These are phyloP conservation scores for Tethea ocularis DNA, from an alignment of 2,888 invertebrate genomes.

Conservation along the genomic window DNA sequence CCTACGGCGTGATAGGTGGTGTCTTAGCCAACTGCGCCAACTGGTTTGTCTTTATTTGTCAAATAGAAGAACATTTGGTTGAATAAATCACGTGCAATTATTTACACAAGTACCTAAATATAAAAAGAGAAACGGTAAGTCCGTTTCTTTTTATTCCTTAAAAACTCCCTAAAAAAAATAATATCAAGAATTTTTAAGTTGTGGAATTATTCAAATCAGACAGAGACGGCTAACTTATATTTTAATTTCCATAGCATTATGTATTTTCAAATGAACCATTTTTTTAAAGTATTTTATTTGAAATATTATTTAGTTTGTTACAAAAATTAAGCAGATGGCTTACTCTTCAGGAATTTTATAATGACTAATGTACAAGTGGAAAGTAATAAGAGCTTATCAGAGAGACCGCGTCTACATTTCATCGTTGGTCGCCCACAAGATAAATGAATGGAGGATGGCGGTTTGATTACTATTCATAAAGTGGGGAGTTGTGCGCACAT, in stretches of 20 bases:
- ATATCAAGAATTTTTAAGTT: not conserved
- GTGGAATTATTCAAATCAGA: not conserved
- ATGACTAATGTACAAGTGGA: slow-evolving; percentile 59
- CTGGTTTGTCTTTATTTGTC: too few relatives aligned
- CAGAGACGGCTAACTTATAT: slow-evolving; percentile 5
- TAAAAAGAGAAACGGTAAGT: not conserved
- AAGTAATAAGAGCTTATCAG: slow-evolving; percentile 63
- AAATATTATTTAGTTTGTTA: slow-evolving; percentile 27
- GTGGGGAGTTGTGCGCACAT: slow-evolving; percentile 55
- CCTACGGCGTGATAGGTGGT: too few relatives aligned
- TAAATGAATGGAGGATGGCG: slow-evolving; percentile 62
- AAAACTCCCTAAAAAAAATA: not conserved
- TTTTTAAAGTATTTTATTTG: slow-evolving; percentile 21
- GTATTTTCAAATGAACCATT: slow-evolving; percentile 14
- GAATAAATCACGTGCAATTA: not conserved
- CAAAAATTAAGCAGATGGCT: slow-evolving; percentile 44
- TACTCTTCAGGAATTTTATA: slow-evolving; percentile 42
- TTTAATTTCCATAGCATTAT: slow-evolving; percentile 4
- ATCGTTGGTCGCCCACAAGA: slow-evolving; percentile 59
- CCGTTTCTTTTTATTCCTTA: not conserved
- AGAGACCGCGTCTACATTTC: slow-evolving; percentile 72
- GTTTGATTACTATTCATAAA: slow-evolving; percentile 75
- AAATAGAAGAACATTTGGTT: too few relatives aligned
- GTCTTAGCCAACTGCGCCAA: too few relatives aligned
- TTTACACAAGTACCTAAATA: not conserved